Evolutionary conservation across 2,888 invertebrate genomes (phyloP).

Genomic region (Polyommatus iphigenia): DNA sequence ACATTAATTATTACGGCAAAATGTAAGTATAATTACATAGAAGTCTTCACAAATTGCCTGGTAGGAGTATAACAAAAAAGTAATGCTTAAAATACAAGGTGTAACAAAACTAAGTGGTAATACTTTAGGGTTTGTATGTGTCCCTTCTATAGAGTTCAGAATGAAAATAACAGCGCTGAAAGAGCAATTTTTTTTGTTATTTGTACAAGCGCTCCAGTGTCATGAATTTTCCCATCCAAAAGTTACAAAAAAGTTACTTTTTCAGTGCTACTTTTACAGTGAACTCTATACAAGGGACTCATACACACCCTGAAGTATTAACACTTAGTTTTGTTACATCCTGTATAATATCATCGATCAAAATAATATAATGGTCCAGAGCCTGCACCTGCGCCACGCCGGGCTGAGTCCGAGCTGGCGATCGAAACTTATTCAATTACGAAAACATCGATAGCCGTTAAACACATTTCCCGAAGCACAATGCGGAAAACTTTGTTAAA

Average conservation of each 20-base stretch:
- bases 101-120: too few relatives aligned
- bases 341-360: not conserved
- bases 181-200: too few relatives aligned
- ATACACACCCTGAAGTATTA: too few relatives aligned
- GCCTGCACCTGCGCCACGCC: not conserved
- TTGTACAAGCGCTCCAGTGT: too few relatives aligned
- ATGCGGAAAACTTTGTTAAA: not conserved
- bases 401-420: not conserved
- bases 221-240: too few relatives aligned
- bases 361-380: not conserved
- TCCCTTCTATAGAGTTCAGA: too few relatives aligned
- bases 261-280: too few relatives aligned
- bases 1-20: not conserved
- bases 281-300: too few relatives aligned
- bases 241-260: too few relatives aligned
- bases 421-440: slow-evolving; percentile 4
- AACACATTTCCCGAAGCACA: not conserved
- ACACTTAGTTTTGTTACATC: too few relatives aligned
- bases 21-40: not conserved
- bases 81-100: not conserved
- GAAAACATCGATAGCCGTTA: not conserved
- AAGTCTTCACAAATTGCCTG: not conserved
- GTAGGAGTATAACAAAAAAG: not conserved
- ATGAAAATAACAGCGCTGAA: too few relatives aligned
- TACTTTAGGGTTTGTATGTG: too few relatives aligned